These are phyloP conservation scores for Montipora cactus DNA, from an alignment of 64 coral and sea anemone species.

Conservation along the genomic window DNA sequence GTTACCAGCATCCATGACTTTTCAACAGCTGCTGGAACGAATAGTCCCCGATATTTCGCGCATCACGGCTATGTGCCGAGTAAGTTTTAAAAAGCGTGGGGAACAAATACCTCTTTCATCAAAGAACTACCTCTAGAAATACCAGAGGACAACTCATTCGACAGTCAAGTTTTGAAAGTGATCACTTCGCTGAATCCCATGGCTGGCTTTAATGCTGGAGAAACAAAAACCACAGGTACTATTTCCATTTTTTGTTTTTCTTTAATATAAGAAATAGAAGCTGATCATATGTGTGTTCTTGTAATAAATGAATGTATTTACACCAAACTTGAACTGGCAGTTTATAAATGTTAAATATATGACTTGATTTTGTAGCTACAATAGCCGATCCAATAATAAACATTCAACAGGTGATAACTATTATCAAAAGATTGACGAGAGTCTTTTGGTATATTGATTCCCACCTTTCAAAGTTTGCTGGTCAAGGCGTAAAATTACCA, in stretches of 20 bases:
- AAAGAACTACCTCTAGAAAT: constrained; percentile 16
- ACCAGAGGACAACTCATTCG: constrained; percentile 43
- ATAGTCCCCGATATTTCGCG: constrained; percentile 17
- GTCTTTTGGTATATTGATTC: constrained; percentile 45
- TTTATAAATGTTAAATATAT: constrained; percentile 45
- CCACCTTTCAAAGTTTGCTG: constrained; percentile 49
- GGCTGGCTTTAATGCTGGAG: constrained; percentile 50
- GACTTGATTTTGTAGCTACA: neutral
- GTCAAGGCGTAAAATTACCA: constrained; percentile 48
- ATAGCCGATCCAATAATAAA: neutral
- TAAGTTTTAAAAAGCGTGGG: constrained; percentile 28
- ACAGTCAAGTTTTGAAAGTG: neutral
- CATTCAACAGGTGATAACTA: neutral
- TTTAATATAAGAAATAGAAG: constrained; percentile 18
- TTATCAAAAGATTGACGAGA: constrained; percentile 38
- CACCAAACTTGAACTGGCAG: constrained; percentile 44
- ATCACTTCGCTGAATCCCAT: constrained; percentile 48
- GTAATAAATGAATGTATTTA: constrained; percentile 38
- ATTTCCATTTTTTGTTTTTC: constrained; percentile 11
- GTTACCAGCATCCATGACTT: constrained; percentile 31
- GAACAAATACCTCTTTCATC: neutral
- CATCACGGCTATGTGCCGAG: constrained; percentile 15
- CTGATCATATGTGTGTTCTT: constrained; percentile 48
- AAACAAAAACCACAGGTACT: constrained; percentile 42
- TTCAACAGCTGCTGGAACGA: constrained; percentile 39